Conservation (phyloP, 2,113 vertebrate genomes). For the Cercopithecus mona region DNA sequence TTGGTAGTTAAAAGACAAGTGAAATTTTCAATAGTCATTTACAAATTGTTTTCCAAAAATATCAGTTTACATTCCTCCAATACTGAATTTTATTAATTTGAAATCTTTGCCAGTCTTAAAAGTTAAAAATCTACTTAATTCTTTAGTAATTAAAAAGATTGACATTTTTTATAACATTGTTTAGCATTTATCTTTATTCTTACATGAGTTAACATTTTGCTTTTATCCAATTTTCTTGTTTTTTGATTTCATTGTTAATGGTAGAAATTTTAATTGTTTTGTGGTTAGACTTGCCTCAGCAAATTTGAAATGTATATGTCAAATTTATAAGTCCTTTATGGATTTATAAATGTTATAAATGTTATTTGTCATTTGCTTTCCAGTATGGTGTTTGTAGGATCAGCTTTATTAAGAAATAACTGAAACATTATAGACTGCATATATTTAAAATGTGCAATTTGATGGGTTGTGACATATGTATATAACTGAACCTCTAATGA, state of each 20-base stretch:
- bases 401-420: not conserved
- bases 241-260: not conserved
- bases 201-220: not conserved
- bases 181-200: slow-evolving; percentile 17
- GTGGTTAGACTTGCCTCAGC: not conserved
- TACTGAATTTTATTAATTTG: not conserved
- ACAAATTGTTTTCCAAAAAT: not conserved
- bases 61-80: not conserved
- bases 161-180: not conserved
- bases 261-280: not conserved
- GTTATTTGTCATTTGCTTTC: not conserved
- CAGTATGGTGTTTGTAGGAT: not conserved
- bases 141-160: not conserved
- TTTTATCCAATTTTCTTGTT: not conserved
- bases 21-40: not conserved
- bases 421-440: not conserved
- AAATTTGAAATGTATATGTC: not conserved
- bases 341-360: too few species aligned
- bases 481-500: not conserved
- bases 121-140: not conserved
- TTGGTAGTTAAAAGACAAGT: not conserved
- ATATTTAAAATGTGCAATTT: not conserved
- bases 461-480: not conserved
- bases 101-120: not conserved
- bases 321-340: not conserved